Percentiles rank a stretch among this genome's conserved stretches.
Conservation (phyloP, 2,888 invertebrate genomes). For the Serripes groenlandicus region DNA sequence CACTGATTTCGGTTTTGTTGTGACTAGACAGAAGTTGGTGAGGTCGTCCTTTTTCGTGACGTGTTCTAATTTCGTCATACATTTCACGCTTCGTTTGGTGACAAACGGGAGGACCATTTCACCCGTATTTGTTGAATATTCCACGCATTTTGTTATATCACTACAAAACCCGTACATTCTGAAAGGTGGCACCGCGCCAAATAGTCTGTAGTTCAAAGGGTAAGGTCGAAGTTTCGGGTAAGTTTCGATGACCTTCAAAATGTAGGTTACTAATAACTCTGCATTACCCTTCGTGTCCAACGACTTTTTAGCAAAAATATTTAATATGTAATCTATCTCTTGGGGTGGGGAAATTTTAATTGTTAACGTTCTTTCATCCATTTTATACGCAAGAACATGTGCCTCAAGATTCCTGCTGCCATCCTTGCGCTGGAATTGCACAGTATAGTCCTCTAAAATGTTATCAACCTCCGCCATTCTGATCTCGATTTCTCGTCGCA, state of each 20-base stretch:
- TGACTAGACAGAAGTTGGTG: conserved; percentile 58
- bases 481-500: conserved; percentile 54
- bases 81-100: conserved; percentile 56
- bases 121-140: conserved; percentile 53
- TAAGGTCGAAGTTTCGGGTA: conserved; percentile 40
- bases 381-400: conserved; percentile 54
- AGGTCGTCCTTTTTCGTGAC: conserved; percentile 55
- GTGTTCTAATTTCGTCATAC: conserved; percentile 67
- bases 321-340: conserved; percentile 62
- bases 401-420: conserved; percentile 54
- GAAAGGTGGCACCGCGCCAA: conserved; percentile 64
- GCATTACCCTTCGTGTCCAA: conserved; percentile 56
- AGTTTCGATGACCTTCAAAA: conserved; percentile 60
- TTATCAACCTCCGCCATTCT: conserved; percentile 48
- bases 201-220: conserved; percentile 65
- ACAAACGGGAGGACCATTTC: conserved; percentile 63
- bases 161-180: conserved; percentile 64
- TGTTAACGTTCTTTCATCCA: conserved; percentile 48
- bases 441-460: conserved; percentile 58
- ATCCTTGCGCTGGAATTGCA: conserved; percentile 59
- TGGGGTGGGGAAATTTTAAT: conserved; percentile 62
- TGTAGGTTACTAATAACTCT: conserved; percentile 62
- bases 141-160: conserved; percentile 55
- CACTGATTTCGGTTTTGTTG: conserved; percentile 56
- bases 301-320: conserved; percentile 63